Evolutionary conservation across 2,797 vertebrate genomes (phyloP), one percentile per base, ranked within the genome.

Genomic region (Tiaroga cobitis): DNA sequence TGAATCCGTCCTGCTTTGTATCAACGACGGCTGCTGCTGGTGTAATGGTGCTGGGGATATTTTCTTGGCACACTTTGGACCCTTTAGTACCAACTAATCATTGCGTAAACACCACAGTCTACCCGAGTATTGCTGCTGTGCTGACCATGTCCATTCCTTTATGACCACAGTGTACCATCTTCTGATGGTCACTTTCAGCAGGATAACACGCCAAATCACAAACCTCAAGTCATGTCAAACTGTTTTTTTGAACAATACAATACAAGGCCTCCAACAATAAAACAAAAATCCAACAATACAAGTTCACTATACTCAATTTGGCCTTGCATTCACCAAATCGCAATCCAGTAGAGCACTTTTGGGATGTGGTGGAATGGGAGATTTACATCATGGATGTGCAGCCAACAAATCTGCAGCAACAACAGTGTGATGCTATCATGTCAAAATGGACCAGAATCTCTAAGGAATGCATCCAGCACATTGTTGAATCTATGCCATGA

Each of bases 381-480:
- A 90, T 86, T 91, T 0, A 0, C 89, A 91, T 92, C 79, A 90
- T 90, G 69, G 88, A 93, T 91, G 88, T 91, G 88, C 89, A 92
- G 87, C 90, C 54, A 81, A 92, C 80, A 92, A 93, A 92, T 91
- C 89, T 92, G 84, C 88, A 86, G 76, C 85, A 92, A 90, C 85
- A 92, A 90, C 88, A 89, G 86, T 0, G 24, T 91, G 89, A 92
- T 88, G 82, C 81, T 49, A 74, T 90, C 80, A 90, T 87, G 80
- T 91, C 85, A 74, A 61, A 5, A 51, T 68, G 41, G 26, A 46
- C 16, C 63, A 67, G 8, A 9, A 43, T 80, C 21, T 68, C 29
- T 51, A 5, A 51, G 61, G 29, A 68, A 34, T 68, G 26, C 37
- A 34, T 80, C 43, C 41, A 49, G 24, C 34, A 19, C 54, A 56